Conservation (phyloP, 2,888 invertebrate genomes). For the Caradrina clavipalpis region DNA sequence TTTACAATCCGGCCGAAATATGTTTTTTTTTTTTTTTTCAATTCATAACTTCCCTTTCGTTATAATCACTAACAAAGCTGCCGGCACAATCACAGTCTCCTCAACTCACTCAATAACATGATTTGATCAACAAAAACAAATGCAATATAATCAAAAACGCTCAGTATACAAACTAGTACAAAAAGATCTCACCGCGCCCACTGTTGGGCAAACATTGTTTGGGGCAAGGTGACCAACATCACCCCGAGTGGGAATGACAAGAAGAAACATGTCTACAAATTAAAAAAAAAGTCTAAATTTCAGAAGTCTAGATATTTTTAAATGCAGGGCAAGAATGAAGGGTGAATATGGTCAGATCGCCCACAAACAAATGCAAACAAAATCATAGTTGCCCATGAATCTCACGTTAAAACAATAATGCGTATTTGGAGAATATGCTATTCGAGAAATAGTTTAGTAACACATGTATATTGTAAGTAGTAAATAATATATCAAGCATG, state of each 20-base stretch:
- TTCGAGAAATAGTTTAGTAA: neutral
- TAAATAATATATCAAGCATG: neutral
- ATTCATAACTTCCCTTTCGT: neutral
- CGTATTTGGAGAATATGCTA: conserved; percentile 27
- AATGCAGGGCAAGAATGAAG: conserved; percentile 46
- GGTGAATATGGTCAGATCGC: conserved; percentile 52
- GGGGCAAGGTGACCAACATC: conserved; percentile 52
- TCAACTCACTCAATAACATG: conserved; percentile 73
- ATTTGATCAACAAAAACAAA: conserved; percentile 77
- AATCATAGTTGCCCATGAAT: conserved; percentile 42
- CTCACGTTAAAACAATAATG: conserved; percentile 34
- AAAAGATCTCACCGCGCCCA: conserved; percentile 59
- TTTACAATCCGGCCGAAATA: neutral
- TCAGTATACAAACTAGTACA: conserved; percentile 72
- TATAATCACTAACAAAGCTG: conserved; percentile 34
- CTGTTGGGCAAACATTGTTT: conserved; percentile 46
- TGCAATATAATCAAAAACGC: conserved; percentile 77
- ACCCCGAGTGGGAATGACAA: neutral
- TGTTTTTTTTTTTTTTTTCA: too few relatives aligned
- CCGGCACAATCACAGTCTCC: conserved; percentile 34
- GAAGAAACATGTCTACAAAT: neutral
- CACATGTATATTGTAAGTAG: conserved; percentile 1
- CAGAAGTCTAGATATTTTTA: conserved; percentile 11
- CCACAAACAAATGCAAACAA: conserved; percentile 45
- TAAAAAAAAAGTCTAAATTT: conserved; percentile 9